These are phyloP conservation scores for Ibidorhyncha struthersii DNA, from an alignment of 2,113 vertebrate species.

Conservation along the genomic window DNA sequence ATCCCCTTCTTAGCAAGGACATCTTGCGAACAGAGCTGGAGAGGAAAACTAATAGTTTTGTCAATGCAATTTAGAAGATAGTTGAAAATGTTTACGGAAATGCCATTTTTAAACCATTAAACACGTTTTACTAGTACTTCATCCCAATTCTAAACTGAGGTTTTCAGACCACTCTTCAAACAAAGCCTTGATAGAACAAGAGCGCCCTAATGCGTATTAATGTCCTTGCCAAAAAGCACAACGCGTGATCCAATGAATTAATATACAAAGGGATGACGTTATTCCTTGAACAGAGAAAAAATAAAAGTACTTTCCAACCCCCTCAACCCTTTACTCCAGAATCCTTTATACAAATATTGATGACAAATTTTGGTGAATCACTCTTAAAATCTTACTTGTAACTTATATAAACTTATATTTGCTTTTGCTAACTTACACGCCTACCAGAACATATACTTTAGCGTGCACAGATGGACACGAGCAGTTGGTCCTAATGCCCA, in stretches of 20 bases:
- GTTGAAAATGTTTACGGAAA: not conserved
- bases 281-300: constrained; percentile 20
- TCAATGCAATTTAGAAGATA: not conserved
- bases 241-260: constrained; percentile 12
- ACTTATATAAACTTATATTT: not conserved
- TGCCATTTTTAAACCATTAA: not conserved
- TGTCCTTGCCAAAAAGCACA: constrained; percentile 48
- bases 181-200: constrained; percentile 44
- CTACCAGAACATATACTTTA: not conserved
- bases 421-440: not conserved
- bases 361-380: constrained; percentile 27
- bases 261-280: constrained; percentile 41
- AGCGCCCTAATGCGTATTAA: not conserved
- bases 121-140: not conserved
- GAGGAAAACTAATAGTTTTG: not conserved
- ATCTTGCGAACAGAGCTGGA: constrained; percentile 15
- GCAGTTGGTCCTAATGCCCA: not conserved
- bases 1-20: not conserved
- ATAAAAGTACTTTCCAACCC: not conserved
- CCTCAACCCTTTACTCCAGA: not conserved
- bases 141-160: not conserved
- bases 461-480: not conserved
- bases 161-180: not conserved
- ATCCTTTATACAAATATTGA: not conserved
- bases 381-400: not conserved